Percentiles rank a stretch among this genome's conserved stretches.
phyloP scores from a whole-genome alignment of 2,797 vertebrate genomes.

The Allobates femoralis region DNA sequence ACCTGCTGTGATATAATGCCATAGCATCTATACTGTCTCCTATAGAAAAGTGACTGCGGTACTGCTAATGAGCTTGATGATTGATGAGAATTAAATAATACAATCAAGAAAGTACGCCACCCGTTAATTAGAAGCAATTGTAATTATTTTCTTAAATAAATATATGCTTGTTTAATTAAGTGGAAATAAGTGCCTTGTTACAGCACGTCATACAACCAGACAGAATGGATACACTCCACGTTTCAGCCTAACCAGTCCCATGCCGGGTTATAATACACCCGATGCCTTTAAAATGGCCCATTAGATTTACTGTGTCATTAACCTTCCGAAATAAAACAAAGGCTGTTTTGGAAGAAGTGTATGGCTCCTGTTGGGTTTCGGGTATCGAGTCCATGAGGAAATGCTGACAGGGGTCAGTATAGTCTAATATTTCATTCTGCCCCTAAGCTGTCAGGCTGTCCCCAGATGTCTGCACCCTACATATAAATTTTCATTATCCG shows the following conservation, averaged over 20 bases:
- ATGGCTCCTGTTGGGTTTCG: conserved; percentile 80
- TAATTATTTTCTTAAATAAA: conserved; percentile 41
- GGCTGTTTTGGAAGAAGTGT: conserved; percentile 70
- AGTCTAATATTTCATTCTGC: conserved; percentile 86
- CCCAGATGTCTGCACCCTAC: conserved; percentile 83
- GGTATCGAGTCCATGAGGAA: conserved; percentile 83
- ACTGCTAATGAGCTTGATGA: conserved; percentile 63
- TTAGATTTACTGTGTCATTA: conserved; percentile 86
- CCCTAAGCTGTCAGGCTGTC: conserved; percentile 86
- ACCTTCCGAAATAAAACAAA: conserved; percentile 78
- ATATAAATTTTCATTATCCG: conserved; percentile 89
- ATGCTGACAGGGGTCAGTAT: conserved; percentile 86
- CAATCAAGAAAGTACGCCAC: conserved; percentile 57
- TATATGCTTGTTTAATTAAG: conserved; percentile 72
- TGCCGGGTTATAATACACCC: conserved; percentile 79
- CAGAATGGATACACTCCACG: conserved; percentile 70
- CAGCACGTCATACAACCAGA: conserved; percentile 66
- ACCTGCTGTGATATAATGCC: neutral
- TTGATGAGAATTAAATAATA: conserved; percentile 62
- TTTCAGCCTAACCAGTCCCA: conserved; percentile 75
- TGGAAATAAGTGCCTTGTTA: conserved; percentile 72
- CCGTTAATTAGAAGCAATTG: conserved; percentile 67
- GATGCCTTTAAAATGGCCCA: conserved; percentile 82
- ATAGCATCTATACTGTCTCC: neutral
- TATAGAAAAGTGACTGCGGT: neutral